Percentiles rank a stretch among this genome's conserved stretches.
Conservation (phyloP, 2,888 invertebrate species). For the Nomada hirtipes region DNA sequence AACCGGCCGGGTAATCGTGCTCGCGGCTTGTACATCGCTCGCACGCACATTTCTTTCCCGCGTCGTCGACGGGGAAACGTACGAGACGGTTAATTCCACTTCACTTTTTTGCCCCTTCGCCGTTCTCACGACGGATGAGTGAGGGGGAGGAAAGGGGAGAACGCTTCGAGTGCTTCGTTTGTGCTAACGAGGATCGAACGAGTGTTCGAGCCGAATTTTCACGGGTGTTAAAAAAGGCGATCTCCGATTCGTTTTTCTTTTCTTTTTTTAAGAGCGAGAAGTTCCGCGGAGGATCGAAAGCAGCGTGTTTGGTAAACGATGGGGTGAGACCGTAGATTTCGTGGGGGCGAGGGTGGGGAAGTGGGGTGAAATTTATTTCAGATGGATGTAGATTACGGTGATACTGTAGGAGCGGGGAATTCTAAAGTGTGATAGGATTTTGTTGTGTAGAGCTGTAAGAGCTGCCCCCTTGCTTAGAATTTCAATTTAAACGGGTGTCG, state of each 20-base stretch:
- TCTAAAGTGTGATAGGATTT: not conserved
- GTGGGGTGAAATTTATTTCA: not conserved
- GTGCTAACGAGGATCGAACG: no score
- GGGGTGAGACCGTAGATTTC: not conserved
- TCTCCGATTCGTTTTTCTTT: no score
- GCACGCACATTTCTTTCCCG: not conserved
- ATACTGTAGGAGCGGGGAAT: no score
- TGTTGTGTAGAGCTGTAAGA: no score
- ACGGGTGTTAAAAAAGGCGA: no score
- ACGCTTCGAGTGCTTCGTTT: no score
- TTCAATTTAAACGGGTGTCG: not conserved
- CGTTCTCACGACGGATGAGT: no score
- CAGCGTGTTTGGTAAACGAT: not conserved
- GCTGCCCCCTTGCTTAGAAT: not conserved
- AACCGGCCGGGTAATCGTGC: slow-evolving; percentile 21
- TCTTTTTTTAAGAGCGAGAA: no score
- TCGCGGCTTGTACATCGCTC: slow-evolving; percentile 2
- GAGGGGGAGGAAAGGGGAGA: no score
- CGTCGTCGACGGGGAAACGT: not conserved
- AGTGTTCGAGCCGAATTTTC: no score
- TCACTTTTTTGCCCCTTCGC: no score
- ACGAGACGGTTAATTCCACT: no score
- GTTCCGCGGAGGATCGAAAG: not conserved
- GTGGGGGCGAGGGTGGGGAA: not conserved
- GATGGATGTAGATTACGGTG: not conserved